Evolutionary conservation across 2,113 vertebrate genomes (phyloP).

Genomic region (Saimiri boliviensis): DNA sequence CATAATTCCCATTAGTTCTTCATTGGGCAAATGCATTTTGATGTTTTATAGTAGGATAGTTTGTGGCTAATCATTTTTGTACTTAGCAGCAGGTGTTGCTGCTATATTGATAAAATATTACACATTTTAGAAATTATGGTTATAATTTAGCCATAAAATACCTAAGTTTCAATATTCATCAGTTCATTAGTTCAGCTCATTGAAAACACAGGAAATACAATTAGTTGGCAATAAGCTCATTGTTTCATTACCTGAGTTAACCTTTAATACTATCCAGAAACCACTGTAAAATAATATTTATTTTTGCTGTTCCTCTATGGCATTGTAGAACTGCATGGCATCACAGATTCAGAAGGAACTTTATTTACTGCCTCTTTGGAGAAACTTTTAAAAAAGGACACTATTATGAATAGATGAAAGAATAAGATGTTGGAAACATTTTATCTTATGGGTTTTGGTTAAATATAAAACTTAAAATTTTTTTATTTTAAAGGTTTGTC

Average conservation of each 20-base stretch:
- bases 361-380: conserved; percentile 9
- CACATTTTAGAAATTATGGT: conserved; percentile 72
- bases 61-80: conserved; percentile 81
- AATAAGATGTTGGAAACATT: neutral
- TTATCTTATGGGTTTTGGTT: conserved; percentile 3
- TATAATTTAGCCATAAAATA: conserved; percentile 69
- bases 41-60: conserved; percentile 78
- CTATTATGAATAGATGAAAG: neutral
- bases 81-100: conserved; percentile 81
- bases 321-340: neutral
- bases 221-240: neutral
- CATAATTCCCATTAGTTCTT: conserved; percentile 83
- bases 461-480: conserved; percentile 37
- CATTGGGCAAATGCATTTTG: conserved; percentile 73
- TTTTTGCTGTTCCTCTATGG: neutral
- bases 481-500: neutral
- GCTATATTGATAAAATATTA: conserved; percentile 59
- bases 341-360: neutral
- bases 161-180: conserved; percentile 66
- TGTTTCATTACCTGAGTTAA: conserved; percentile 53
- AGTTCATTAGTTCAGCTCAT: conserved; percentile 63
- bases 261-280: neutral
- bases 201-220: conserved; percentile 22
- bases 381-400: neutral
- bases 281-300: neutral